Base-by-base conservation (phyloP, 2,888 invertebrate genomes). In the Ctenicera cuprea region DNA sequence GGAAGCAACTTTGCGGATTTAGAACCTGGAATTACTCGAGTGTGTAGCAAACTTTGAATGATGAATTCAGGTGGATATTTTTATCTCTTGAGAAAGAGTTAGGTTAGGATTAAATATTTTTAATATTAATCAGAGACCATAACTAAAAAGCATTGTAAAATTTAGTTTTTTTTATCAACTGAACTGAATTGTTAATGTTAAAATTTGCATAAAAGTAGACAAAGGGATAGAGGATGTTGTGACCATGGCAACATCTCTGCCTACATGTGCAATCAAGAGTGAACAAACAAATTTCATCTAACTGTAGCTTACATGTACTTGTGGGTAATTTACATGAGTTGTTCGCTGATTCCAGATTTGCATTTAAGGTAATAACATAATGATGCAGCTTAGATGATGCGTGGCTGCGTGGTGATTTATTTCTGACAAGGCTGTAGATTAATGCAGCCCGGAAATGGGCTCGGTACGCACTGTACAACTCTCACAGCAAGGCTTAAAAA, bases 351-450 rank as follows among this genome's bases (percentile, higher is more conserved):
- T 59, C 37, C 59, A 59, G 59, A 59, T 59, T 59, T 59, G 59
- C 59, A 59, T 59, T 59, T 59, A 59, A 59, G 59, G 59, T 59
- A 59, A 59, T 59, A 59, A 59, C 59, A 59, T 59, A 45, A 62
- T 62, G 62, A 62, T 62, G 62, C 62, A 62, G 62, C 62, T 45
- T 26, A 62, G 62, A 62, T 62, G 45, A 62, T 59, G 59, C 59
- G 59, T 59, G 59, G 62, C 45, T 62, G 62, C 62, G 62, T 62
- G 62, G 45, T 62, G 62, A 62, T 62, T 62, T 62, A 62, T 62
- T 62, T 43, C 22, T 45, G 62, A 62, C 62, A 62, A 62, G 62
- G 3, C 30, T 9, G 26, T 11, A 45, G 18, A 62, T 62, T 62
- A 62, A 62, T 45, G 62, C 16, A 18, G 16, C 62, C 62, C 43